A percentile compares a stretch with the other conserved stretches of the same genome.
These are phyloP conservation scores for Zhengitettix transpicula DNA, from an alignment of 2,888 invertebrate species.

Conservation along the genomic window DNA sequence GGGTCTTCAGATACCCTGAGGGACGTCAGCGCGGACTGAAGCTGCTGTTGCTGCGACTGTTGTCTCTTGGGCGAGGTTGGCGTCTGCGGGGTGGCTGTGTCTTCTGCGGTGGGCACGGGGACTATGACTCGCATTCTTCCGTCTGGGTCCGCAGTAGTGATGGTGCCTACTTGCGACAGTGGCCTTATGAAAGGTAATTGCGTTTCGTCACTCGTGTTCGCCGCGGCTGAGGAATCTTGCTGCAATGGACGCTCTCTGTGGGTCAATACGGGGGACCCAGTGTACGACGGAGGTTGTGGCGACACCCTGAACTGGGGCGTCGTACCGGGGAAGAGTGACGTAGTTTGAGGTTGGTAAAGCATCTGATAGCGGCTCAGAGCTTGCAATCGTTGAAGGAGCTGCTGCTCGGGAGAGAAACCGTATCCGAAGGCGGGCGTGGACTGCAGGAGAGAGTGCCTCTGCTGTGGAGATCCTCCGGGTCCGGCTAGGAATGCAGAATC, in stretches of 20 bases:
- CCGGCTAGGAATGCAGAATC: constrained; percentile 3
- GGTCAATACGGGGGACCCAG: constrained; percentile 22
- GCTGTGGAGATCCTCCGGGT: constrained; percentile 10
- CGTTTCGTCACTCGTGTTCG: constrained; percentile 19
- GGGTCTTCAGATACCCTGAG: constrained; percentile 34
- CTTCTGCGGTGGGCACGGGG: constrained; percentile 28
- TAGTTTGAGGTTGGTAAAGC: constrained; percentile 26
- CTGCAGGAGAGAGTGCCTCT: constrained; percentile 13
- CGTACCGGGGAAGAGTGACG: constrained; percentile 13
- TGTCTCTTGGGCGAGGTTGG: neutral
- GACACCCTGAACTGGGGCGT: constrained; percentile 17
- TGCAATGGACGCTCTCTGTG: constrained; percentile 6
- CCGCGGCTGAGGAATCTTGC: constrained; percentile 18
- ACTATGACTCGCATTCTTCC: constrained; percentile 45
- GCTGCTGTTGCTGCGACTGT: constrained; percentile 5
- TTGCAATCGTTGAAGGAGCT: constrained; percentile 34
- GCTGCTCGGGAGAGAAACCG: constrained; percentile 29
- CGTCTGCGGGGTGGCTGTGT: constrained; percentile 11
- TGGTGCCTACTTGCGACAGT: constrained; percentile 41
- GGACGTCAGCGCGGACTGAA: constrained; percentile 15
- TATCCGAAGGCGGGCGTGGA: constrained; percentile 14
- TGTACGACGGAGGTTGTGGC: constrained; percentile 21
- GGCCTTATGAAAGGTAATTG: constrained; percentile 42
- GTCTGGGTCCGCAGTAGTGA: constrained; percentile 41
- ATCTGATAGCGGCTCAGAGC: constrained; percentile 29